Percentiles rank a stretch among this genome's conserved stretches.
Evolutionary conservation across 2,113 vertebrate genomes (phyloP).

Genomic region (Oryctolagus cuniculus): DNA sequence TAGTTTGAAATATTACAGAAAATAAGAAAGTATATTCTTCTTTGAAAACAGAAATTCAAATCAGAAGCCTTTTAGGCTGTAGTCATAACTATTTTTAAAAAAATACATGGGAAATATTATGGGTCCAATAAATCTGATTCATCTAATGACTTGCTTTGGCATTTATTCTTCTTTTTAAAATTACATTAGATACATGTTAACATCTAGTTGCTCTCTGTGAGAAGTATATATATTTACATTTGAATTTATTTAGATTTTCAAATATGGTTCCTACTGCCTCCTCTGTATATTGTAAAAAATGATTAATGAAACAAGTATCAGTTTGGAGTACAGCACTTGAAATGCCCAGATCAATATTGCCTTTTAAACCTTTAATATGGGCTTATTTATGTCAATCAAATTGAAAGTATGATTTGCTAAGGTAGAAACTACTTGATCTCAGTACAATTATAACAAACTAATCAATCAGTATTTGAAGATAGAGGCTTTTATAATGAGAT

Average conservation of each 20-base stretch:
- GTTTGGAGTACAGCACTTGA: slow-evolving; percentile 67
- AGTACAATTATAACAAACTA: slow-evolving; percentile 72
- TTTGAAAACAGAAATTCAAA: slow-evolving; percentile 64
- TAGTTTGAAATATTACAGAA: slow-evolving; percentile 40
- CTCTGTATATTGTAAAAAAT: slow-evolving; percentile 55
- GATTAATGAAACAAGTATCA: slow-evolving; percentile 66
- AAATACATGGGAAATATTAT: slow-evolving; percentile 45
- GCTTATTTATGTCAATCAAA: slow-evolving; percentile 78
- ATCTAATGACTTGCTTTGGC: slow-evolving; percentile 46
- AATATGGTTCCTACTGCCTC: slow-evolving; percentile 43
- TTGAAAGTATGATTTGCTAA: slow-evolving; percentile 66
- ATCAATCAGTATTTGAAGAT: slow-evolving; percentile 80
- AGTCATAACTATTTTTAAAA: slow-evolving; percentile 39
- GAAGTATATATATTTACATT: slow-evolving; percentile 63
- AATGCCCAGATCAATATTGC: slow-evolving; percentile 80
- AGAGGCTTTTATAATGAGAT: slow-evolving; percentile 77
- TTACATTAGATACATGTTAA: slow-evolving; percentile 55
- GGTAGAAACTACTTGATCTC: slow-evolving; percentile 73
- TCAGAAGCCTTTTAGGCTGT: slow-evolving; percentile 10
- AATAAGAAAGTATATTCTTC: slow-evolving; percentile 43
- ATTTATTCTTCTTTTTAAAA: slow-evolving; percentile 66
- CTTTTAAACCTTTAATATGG: slow-evolving; percentile 69
- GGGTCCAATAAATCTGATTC: slow-evolving; percentile 50
- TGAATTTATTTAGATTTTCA: slow-evolving; percentile 62
- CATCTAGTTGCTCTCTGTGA: slow-evolving; percentile 54